A percentile compares a stretch with the other conserved stretches of the same genome.
Conservation (phyloP, 53 echinoderm and acorn worm species). For the Henricia sp. region DNA sequence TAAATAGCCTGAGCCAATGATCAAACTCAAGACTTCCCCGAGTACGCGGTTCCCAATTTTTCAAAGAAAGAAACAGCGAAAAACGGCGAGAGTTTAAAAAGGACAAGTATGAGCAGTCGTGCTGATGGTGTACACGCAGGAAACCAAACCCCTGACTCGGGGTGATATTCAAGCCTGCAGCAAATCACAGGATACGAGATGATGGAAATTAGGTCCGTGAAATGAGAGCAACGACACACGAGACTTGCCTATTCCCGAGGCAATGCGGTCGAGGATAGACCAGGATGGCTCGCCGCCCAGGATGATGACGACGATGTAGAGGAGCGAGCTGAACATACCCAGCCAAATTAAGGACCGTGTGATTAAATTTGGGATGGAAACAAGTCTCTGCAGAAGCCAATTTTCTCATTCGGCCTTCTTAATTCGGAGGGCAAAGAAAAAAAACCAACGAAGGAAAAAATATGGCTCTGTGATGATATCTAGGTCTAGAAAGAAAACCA, state of each 20-base stretch:
- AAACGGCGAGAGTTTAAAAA: too few species aligned
- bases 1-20: too few species aligned
- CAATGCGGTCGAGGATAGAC: not conserved
- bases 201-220: slow-evolving; percentile 60
- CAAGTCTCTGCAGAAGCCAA: too few species aligned
- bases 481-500: too few species aligned
- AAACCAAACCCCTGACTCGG: slow-evolving; percentile 48
- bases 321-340: slow-evolving; percentile 27
- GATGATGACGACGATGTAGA: slow-evolving; percentile 14
- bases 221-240: slow-evolving; percentile 53
- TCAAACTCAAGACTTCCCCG: too few species aligned
- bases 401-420: too few species aligned
- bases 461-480: too few species aligned
- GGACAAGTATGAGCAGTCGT: slow-evolving; percentile 21
- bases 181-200: slow-evolving; percentile 32
- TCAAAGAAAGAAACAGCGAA: too few species aligned
- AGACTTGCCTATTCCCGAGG: slow-evolving; percentile 21
- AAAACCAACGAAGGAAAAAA: too few species aligned
- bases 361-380: slow-evolving; percentile 22
- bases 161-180: slow-evolving; percentile 54
- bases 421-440: too few species aligned
- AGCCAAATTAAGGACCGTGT: slow-evolving; percentile 25
- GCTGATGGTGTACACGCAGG: not conserved
- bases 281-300: not conserved
- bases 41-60: too few species aligned